Percentiles rank a stretch among this genome's conserved stretches.
phyloP scores from a whole-genome alignment of 2,797 vertebrate species.

The Hemibagrus guttatus region DNA sequence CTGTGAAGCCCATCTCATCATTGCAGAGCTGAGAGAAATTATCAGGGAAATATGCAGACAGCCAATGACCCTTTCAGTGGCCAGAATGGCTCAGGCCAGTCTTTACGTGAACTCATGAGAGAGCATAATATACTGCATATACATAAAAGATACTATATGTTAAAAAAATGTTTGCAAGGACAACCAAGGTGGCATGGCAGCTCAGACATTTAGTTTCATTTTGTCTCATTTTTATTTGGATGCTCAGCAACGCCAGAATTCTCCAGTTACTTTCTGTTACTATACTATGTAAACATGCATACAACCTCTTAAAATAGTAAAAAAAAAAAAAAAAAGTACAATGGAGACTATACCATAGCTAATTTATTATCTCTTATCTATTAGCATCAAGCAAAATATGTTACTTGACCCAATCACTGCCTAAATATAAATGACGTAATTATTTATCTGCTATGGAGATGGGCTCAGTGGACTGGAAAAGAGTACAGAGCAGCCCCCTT shows the following conservation, averaged over 20 bases:
- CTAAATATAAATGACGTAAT: too few relatives aligned
- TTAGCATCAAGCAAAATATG: neutral
- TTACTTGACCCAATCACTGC: neutral
- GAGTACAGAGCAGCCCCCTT: too few relatives aligned
- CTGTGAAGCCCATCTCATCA: constrained; percentile 49
- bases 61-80: constrained; percentile 33
- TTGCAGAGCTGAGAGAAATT: constrained; percentile 22
- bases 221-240: neutral
- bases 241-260: neutral
- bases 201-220: neutral
- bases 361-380: neutral
- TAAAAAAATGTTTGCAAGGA: neutral
- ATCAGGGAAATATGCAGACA: constrained; percentile 34
- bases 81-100: constrained; percentile 24
- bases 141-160: neutral
- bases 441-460: too few relatives aligned
- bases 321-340: too few relatives aligned
- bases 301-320: too few relatives aligned
- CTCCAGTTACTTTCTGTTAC: neutral
- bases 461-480: too few relatives aligned
- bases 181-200: neutral
- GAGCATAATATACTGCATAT: neutral
- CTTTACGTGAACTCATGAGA: constrained; percentile 22
- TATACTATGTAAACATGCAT: neutral
- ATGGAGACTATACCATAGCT: too few relatives aligned